Conservation (phyloP, 2,888 invertebrate genomes). For the Dendrolimus pini region DNA sequence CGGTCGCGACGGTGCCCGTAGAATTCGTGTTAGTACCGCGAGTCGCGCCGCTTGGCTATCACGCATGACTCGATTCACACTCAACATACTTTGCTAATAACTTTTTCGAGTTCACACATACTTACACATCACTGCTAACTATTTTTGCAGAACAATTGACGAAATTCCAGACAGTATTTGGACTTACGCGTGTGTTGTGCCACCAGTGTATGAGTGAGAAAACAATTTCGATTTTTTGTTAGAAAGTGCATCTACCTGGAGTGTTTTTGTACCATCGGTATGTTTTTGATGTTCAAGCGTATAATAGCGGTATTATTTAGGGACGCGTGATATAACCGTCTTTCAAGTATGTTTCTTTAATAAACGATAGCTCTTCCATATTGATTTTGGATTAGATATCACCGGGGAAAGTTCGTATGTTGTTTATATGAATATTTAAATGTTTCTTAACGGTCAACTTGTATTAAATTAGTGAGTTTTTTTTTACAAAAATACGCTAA, state of each 20-base stretch:
- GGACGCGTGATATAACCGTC: slow-evolving; percentile 23
- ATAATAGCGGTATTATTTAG: slow-evolving; percentile 47
- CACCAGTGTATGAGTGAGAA: slow-evolving; percentile 19
- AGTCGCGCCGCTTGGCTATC: slow-evolving; percentile 32
- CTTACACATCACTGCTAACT: slow-evolving; percentile 11
- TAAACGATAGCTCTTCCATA: too few relatives aligned
- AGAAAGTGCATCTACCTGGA: slow-evolving; percentile 48
- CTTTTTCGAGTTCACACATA: slow-evolving; percentile 20
- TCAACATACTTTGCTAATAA: slow-evolving; percentile 6
- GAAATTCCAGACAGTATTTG: slow-evolving; percentile 7
- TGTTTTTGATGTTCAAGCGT: slow-evolving; percentile 36
- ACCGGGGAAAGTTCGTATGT: too few relatives aligned
- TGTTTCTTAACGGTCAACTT: too few relatives aligned
- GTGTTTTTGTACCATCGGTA: slow-evolving; percentile 56
- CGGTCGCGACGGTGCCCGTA: slow-evolving; percentile 35
- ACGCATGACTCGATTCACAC: slow-evolving; percentile 20
- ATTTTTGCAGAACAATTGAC: slow-evolving; percentile 4
- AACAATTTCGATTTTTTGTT: slow-evolving; percentile 29
- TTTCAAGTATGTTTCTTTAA: not conserved
- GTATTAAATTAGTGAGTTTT: too few relatives aligned
- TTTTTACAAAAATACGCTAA: too few relatives aligned
- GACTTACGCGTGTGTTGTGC: slow-evolving; percentile 22
- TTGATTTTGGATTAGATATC: too few relatives aligned
- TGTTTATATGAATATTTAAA: too few relatives aligned
- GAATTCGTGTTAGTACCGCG: slow-evolving; percentile 37